Evolutionary conservation across 2,888 invertebrate genomes (phyloP).

Genomic region (Hirtodrosophila histrioides): DNA sequence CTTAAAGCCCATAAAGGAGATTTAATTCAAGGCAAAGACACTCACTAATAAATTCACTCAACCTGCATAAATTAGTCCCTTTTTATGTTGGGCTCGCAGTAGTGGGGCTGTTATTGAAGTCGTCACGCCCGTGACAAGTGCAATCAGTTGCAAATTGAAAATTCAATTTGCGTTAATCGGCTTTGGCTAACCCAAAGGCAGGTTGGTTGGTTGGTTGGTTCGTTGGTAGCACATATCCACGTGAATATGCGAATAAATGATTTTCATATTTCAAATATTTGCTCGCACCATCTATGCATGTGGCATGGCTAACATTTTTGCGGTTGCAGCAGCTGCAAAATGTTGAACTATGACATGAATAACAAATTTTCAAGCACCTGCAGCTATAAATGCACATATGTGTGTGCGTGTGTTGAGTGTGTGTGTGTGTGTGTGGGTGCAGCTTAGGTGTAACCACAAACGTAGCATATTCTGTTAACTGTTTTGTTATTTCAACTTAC

Average conservation of each 20-base stretch:
- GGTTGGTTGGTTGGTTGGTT: not conserved
- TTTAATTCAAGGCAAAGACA: constrained; percentile 27
- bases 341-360: constrained; percentile 18
- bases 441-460: constrained; percentile 18
- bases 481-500: not conserved
- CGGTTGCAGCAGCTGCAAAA: constrained; percentile 30
- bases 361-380: constrained; percentile 19
- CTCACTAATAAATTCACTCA: constrained; percentile 47
- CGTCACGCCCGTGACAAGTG: constrained; percentile 35
- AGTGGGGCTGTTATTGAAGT: constrained; percentile 12
- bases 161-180: constrained; percentile 77
- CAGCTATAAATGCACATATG: constrained; percentile 1
- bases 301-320: constrained; percentile 24
- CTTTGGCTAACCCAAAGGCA: constrained; percentile 58
- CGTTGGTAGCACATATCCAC: constrained; percentile 1
- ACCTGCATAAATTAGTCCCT: constrained; percentile 62
- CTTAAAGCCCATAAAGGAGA: constrained; percentile 9
- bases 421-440: not conserved
- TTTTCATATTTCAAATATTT: constrained; percentile 39
- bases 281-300: constrained; percentile 14
- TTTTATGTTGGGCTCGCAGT: constrained; percentile 16
- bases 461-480: constrained; percentile 22
- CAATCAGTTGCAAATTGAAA: constrained; percentile 73
- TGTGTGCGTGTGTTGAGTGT: not conserved
- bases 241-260: constrained; percentile 31